These are phyloP conservation scores for Ciconia nigra DNA, from an alignment of 2,797 vertebrate genomes.

Conservation along the genomic window DNA sequence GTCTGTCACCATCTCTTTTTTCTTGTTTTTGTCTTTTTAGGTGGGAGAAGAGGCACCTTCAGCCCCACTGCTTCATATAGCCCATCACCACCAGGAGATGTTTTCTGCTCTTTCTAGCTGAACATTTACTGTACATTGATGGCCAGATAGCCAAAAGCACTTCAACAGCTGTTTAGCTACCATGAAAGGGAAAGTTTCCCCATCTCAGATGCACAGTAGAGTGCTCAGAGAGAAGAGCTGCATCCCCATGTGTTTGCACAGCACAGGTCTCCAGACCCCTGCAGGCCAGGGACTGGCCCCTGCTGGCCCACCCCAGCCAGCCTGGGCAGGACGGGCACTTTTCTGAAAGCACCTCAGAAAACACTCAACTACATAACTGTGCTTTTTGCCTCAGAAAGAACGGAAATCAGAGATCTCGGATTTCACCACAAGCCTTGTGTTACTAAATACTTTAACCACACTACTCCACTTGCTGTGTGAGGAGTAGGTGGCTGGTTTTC, in stretches of 20 bases:
- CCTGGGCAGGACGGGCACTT: accelerated
- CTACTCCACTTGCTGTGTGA: neutral
- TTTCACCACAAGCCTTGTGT: neutral
- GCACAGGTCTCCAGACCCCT: neutral
- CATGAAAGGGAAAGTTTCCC: neutral
- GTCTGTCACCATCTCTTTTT: neutral
- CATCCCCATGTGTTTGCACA: neutral
- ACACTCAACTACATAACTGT: neutral
- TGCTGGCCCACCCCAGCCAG: accelerated
- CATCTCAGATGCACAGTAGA: neutral
- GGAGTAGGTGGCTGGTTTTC: neutral
- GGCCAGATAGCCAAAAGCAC: neutral
- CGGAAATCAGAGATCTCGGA: neutral
- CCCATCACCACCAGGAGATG: neutral
- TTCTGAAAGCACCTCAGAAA: neutral
- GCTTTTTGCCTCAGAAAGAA: neutral
- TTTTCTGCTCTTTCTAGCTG: neutral
- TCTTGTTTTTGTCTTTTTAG: neutral
- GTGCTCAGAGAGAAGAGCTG: neutral
- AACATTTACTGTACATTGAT: neutral
- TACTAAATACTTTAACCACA: neutral
- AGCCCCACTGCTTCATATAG: neutral
- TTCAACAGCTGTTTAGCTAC: neutral
- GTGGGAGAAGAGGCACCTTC: neutral
- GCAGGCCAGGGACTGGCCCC: neutral